A percentile compares a stretch with the other conserved stretches of the same genome.
Conservation (phyloP, 2,888 invertebrate genomes). For the Hyposoter didymator region DNA sequence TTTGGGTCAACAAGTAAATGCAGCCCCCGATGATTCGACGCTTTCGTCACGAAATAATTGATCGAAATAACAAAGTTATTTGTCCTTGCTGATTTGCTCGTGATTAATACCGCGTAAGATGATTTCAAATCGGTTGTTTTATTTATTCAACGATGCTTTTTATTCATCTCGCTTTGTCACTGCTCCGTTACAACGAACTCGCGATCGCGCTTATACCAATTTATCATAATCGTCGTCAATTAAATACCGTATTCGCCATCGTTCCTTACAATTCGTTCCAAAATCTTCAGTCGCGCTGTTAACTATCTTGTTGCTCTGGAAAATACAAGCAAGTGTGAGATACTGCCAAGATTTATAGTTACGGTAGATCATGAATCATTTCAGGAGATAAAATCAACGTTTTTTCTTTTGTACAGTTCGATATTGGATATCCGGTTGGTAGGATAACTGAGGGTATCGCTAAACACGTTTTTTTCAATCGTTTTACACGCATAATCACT, state of each 20-base stretch:
- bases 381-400: neutral
- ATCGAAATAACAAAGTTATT: neutral
- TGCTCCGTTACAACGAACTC: constrained; percentile 27
- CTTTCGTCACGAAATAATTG: neutral
- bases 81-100: constrained; percentile 1
- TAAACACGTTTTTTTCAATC: neutral
- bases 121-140: constrained; percentile 8
- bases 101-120: constrained; percentile 6
- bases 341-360: neutral
- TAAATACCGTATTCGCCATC: constrained; percentile 65
- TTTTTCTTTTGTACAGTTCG: neutral
- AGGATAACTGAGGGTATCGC: neutral
- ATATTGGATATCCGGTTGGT: neutral
- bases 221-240: constrained; percentile 68
- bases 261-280: constrained; percentile 54
- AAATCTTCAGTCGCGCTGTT: constrained; percentile 16
- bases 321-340: constrained; percentile 12
- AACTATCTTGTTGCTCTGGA: neutral
- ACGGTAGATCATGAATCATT: neutral
- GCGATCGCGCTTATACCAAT: constrained; percentile 65
- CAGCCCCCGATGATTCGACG: neutral
- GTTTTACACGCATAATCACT: too few relatives aligned
- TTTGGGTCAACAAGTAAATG: neutral
- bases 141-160: neutral
- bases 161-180: neutral